phyloP scores from a whole-genome alignment of 1,140 invertebrate genomes.

The Zaprionus capensis region DNA sequence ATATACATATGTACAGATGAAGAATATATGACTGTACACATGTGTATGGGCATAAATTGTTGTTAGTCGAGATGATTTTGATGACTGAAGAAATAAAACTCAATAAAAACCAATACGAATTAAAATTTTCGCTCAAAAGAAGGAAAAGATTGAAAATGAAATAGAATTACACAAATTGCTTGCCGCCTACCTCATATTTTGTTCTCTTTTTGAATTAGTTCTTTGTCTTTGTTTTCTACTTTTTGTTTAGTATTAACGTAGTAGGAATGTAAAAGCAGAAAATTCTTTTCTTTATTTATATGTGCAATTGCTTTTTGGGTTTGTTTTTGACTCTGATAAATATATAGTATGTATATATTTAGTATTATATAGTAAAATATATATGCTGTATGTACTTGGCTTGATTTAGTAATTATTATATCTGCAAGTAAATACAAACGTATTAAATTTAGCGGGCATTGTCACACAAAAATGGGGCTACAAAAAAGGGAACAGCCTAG shows the following conservation, averaged over 20 bases:
- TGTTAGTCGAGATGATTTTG: constrained; percentile 1
- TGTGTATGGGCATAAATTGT: background rate
- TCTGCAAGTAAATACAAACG: constrained; percentile 81
- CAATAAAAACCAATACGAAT: constrained; percentile 4
- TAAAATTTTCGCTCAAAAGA: constrained; percentile 1
- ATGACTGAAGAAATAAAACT: constrained; percentile 15
- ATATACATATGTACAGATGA: background rate
- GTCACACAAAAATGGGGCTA: constrained; percentile 21
- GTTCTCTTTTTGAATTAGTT: constrained; percentile 47
- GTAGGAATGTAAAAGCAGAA: constrained; percentile 77
- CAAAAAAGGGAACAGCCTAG: constrained; percentile 45
- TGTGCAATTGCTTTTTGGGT: constrained; percentile 53
- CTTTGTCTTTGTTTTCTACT: constrained; percentile 30
- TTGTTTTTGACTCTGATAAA: constrained; percentile 39
- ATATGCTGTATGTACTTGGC: constrained; percentile 72
- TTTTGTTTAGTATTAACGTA: constrained; percentile 59
- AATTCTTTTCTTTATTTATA: constrained; percentile 52
- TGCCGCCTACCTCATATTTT: constrained; percentile 64
- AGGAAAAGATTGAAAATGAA: constrained; percentile 22
- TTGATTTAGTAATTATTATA: constrained; percentile 83
- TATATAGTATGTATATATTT: constrained; percentile 54
- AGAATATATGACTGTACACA: constrained; percentile 6
- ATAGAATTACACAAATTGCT: constrained; percentile 49
- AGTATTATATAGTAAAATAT: constrained; percentile 70
- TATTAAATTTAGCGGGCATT: constrained; percentile 64